Base-by-base conservation (phyloP, 2,888 invertebrate species). In the Netelia melanura region DNA sequence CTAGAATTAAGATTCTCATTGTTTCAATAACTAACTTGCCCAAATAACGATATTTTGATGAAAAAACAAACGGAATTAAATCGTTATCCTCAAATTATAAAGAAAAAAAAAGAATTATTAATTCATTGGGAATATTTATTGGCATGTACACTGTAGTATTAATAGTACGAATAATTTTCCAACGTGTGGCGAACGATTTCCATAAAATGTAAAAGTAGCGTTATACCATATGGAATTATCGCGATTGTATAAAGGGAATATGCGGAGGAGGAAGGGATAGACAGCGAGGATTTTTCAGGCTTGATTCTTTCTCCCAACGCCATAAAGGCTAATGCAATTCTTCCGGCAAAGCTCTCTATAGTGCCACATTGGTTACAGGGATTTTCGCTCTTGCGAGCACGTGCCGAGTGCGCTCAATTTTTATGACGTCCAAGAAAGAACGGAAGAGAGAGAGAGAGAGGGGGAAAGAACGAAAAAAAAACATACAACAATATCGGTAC, bases 331-430 rank as follows among this genome's bases (percentile, higher is more conserved):
- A 62, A 62, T 64, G 30, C 38, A 8, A 64, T 64, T 64, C 52
- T 21, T 52, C 17, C 64, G 52, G 52, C 75, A 64, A 75, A 64
- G 74, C 74, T 74, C 48, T 48, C 5, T 44, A n/a, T 23, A 72
- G 43, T 52, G 11, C 62, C 52, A 17, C 58, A 58, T 21, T 54
- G 9, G 6, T 74, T 61, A 52, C 6, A 64, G 64, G 75, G 61
- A 38, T 74, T 74, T 74, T 75, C 38, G 25, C 21, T 52, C 5
- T 10, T 17, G 30, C 74, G 23, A 62, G 8, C 48, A 52, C 30
- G 25, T 61, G 14, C 61, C 17, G 30, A 52, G 21, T 62, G 48
- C 52, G 62, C 52, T 62, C 52, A 74, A 62, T 74, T 74, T 62
- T 64, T 48, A 30, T 52, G 62, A 64, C 48, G 71, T 43, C 17